phyloP scores from a whole-genome alignment of 2,888 invertebrate genomes.

The Luffia ferchaultella region DNA sequence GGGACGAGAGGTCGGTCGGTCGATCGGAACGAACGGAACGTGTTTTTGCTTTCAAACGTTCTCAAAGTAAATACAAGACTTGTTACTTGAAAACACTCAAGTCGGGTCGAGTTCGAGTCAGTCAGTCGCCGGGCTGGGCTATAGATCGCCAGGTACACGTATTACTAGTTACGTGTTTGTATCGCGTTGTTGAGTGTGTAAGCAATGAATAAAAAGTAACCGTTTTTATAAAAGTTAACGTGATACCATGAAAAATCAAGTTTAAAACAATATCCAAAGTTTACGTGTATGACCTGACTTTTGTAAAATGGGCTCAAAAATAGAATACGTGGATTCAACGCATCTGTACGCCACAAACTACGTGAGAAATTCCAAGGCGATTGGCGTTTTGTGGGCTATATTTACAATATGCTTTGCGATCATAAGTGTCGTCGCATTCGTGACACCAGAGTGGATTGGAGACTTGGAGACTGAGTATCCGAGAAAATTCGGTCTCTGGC shows the following conservation, averaged over 20 bases:
- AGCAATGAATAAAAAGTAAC: background rate
- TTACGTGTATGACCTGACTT: too few species aligned
- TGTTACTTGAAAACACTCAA: too few species aligned
- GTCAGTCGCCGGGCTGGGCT: too few species aligned
- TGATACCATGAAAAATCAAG: background rate
- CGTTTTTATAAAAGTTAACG: background rate
- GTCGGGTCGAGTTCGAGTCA: too few species aligned
- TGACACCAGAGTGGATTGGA: conserved; percentile 94
- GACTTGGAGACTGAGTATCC: conserved; percentile 85
- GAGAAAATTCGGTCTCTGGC: conserved; percentile 93
- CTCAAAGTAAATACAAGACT: too few species aligned
- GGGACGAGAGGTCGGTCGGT: conserved; percentile 45
- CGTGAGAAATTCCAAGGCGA: conserved; percentile 91
- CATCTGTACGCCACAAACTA: conserved; percentile 92
- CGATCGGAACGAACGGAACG: conserved; percentile 21
- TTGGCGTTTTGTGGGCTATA: conserved; percentile 97
- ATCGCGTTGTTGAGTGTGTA: background rate
- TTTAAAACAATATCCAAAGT: background rate
- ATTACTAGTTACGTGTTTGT: background rate
- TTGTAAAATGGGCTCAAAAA: conserved; percentile 83
- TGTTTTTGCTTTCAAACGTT: background rate
- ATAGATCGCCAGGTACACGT: background rate
- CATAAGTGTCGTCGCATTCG: conserved; percentile 92
- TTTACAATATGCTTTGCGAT: conserved; percentile 97
- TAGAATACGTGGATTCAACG: conserved; percentile 91